Evolutionary conservation across 2,797 vertebrate genomes (phyloP).

Genomic region (Gila robusta): DNA sequence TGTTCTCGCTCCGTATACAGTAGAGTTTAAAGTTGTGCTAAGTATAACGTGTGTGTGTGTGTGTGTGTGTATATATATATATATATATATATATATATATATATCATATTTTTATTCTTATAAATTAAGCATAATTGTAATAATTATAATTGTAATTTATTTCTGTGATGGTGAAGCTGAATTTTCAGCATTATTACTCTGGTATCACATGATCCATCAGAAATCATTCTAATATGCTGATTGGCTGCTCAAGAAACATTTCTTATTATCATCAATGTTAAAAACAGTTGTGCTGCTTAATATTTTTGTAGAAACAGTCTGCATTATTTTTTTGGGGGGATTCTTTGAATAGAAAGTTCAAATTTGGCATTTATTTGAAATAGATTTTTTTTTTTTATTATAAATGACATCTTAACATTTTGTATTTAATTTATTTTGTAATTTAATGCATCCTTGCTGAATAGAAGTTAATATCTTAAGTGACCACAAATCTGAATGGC

Average conservation of each 20-base stretch:
- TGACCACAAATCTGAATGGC: neutral
- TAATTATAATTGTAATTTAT: no score
- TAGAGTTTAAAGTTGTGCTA: neutral
- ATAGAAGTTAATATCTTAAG: neutral
- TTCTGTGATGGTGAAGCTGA: no score
- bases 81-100: neutral
- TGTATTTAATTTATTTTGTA: neutral
- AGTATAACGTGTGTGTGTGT: neutral
- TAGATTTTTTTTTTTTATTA: neutral
- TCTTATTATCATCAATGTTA: neutral
- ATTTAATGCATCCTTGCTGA: neutral
- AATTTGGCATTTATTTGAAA: neutral
- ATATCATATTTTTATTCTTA: no score
- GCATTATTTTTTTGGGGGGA: no score
- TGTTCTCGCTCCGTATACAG: neutral
- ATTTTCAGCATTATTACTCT: neutral
- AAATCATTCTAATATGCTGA: neutral
- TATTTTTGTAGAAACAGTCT: neutral
- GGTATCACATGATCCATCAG: neutral
- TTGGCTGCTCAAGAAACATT: constrained; percentile 7
- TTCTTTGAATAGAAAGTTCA: neutral
- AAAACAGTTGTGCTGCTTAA: neutral
- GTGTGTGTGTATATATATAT: neutral
- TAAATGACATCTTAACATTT: no score
- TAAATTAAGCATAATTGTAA: no score